Percentiles rank a stretch among this genome's conserved stretches.
Evolutionary conservation across 2,888 invertebrate genomes (phyloP).

Genomic region (Lamellibrachia satsuma): DNA sequence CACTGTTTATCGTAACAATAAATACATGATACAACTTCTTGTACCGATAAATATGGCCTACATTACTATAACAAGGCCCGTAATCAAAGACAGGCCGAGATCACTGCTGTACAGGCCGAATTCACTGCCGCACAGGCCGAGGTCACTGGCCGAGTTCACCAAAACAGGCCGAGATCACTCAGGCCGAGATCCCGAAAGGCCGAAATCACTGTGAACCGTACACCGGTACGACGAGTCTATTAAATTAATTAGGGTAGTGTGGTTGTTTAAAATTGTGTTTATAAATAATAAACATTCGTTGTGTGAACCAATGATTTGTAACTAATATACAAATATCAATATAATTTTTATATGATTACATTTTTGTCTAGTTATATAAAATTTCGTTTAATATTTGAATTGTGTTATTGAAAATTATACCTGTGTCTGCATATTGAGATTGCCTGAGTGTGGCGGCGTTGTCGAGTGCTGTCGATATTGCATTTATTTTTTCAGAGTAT

Average conservation of each 20-base stretch:
- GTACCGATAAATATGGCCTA: too few species aligned
- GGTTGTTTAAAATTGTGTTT: neutral
- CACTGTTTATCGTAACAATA: too few species aligned
- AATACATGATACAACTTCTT: too few species aligned
- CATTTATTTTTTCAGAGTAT: neutral
- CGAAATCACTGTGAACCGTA: too few species aligned
- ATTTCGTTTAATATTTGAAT: neutral
- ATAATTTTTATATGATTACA: neutral
- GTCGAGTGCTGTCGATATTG: neutral
- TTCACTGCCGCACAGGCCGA: too few species aligned
- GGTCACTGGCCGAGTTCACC: too few species aligned
- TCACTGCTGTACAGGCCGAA: too few species aligned
- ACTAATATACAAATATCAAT: neutral
- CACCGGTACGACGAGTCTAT: neutral
- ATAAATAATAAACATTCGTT: neutral
- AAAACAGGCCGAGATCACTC: too few species aligned
- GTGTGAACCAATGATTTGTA: neutral
- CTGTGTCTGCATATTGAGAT: neutral
- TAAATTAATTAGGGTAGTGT: neutral
- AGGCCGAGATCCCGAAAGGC: too few species aligned
- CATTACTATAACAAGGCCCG: too few species aligned
- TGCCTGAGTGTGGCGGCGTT: neutral
- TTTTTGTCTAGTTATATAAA: neutral
- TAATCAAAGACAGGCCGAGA: too few species aligned
- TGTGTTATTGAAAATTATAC: neutral